Base-by-base conservation (phyloP, 2,797 vertebrate genomes). In the Gobionotothen gibberifrons region DNA sequence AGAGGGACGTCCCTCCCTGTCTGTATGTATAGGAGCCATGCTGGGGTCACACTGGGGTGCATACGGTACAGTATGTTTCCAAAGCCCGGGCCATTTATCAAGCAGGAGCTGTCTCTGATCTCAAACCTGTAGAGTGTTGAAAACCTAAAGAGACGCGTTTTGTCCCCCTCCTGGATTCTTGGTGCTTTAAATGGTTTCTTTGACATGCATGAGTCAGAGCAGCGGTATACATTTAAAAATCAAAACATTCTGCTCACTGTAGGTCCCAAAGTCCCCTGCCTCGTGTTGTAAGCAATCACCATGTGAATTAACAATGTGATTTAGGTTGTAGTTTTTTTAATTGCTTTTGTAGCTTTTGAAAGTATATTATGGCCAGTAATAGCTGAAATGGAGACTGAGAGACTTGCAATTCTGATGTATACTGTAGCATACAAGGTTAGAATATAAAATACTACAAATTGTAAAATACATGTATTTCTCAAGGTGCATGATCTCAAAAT, bases 141-240 rank as follows among this genome's bases (percentile, higher is more conserved):
- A 86, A 86, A 74, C 78, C 90, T 72, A 66, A 76, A 79, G 91
- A 89, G 90, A 84, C 59, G 0, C 29, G 76, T 84, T 85, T 57
- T 48, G 74, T 78, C 69, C 44, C 77, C 79, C 78, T 85, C 84
- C 78, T 85, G 83, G 85, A 84, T 78, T 87, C 81, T 88, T 84
- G 52, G 49, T 29, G 47, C 84, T 88, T 90, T 84, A 89, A 90
- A 90, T 85, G 78, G 77, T 44, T 68, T 59, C 88, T 93, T 92
- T 93, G 87, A 92, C 92, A 92, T 89, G 89, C 65, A 90, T 92
- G 89, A 93, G 86, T 94, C 90, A 90, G 84, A 91, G 80, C 88
- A 86, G 85, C 78, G 60, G 85, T 67, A 59, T 83, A 79, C 81
- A 89, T 92, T 92, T 92, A 80, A 91, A 92, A 92, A 92, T 85